A percentile compares a stretch with the other conserved stretches of the same genome.
These are phyloP conservation scores for Leptodirus hochenwartii DNA, from an alignment of 2,888 invertebrate species.

Conservation along the genomic window DNA sequence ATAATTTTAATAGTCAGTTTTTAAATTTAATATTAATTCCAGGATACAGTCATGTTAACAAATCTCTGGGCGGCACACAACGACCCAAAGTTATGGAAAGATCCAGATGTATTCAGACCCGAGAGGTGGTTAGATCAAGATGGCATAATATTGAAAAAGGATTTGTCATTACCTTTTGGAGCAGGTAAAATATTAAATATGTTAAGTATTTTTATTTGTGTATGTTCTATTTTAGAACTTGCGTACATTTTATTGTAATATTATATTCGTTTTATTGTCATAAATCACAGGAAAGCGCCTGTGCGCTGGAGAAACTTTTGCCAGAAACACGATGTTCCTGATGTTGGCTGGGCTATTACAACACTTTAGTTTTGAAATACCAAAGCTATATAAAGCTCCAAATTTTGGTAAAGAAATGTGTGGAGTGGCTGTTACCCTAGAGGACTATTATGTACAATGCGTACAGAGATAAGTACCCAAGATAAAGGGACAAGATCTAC, in stretches of 20 bases:
- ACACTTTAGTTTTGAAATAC: constrained; percentile 28
- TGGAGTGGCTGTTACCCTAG: too few species aligned
- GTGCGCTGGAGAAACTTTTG: constrained; percentile 54
- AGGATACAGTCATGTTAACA: constrained; percentile 20
- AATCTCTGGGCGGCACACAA: constrained; percentile 28
- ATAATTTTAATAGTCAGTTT: too few species aligned
- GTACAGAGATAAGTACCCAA: too few species aligned
- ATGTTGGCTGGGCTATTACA: constrained; percentile 41
- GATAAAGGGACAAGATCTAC: too few species aligned
- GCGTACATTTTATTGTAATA: neutral
- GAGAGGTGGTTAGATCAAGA: constrained; percentile 41
- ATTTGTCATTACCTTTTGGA: constrained; percentile 44
- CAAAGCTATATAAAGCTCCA: too few species aligned
- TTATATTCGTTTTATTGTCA: constrained; percentile 11
- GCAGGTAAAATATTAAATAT: constrained; percentile 34
- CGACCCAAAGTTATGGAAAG: constrained; percentile 40
- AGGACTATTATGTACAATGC: too few species aligned
- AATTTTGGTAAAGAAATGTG: too few species aligned
- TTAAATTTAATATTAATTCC: constrained; percentile 4
- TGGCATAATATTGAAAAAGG: constrained; percentile 36
- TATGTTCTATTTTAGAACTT: neutral
- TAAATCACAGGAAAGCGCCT: constrained; percentile 48
- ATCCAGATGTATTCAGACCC: constrained; percentile 46
- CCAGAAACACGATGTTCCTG: constrained; percentile 44
- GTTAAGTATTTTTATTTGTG: constrained; percentile 3